Percentiles rank a stretch among this genome's conserved stretches.
Conservation (phyloP, 2,113 vertebrate genomes). For the Mesitornis unicolor region DNA sequence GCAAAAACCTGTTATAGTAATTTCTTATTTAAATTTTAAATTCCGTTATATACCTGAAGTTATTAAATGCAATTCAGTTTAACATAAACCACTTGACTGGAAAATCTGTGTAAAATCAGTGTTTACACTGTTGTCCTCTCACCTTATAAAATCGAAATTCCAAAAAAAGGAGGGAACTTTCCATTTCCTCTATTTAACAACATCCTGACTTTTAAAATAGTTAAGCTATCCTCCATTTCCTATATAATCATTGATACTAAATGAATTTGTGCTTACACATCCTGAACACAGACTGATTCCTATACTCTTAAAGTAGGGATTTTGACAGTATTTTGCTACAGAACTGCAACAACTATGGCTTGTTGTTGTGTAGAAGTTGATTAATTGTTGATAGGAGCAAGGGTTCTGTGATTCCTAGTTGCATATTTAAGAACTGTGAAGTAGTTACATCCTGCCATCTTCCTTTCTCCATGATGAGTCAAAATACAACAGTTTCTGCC, state of each 20-base stretch:
- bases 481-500: neutral
- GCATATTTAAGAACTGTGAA: neutral
- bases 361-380: neutral
- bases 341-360: neutral
- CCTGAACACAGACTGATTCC: neutral
- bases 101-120: neutral
- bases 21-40: neutral
- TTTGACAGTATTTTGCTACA: neutral
- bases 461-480: neutral
- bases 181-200: slow-evolving; percentile 35
- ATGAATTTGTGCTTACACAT: neutral
- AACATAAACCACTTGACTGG: neutral
- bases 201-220: slow-evolving; percentile 12
- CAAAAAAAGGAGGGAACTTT: neutral
- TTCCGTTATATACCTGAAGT: neutral
- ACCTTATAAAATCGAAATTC: neutral
- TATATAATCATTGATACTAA: neutral
- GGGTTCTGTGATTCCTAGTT: neutral
- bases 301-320: neutral
- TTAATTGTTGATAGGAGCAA: neutral
- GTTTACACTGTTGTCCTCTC: neutral
- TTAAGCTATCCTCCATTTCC: neutral
- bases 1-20: neutral
- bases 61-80: neutral
- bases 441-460: neutral